These are phyloP conservation scores for Drosophila ironensis DNA, from an alignment of 1,140 invertebrate species.

Conservation along the genomic window DNA sequence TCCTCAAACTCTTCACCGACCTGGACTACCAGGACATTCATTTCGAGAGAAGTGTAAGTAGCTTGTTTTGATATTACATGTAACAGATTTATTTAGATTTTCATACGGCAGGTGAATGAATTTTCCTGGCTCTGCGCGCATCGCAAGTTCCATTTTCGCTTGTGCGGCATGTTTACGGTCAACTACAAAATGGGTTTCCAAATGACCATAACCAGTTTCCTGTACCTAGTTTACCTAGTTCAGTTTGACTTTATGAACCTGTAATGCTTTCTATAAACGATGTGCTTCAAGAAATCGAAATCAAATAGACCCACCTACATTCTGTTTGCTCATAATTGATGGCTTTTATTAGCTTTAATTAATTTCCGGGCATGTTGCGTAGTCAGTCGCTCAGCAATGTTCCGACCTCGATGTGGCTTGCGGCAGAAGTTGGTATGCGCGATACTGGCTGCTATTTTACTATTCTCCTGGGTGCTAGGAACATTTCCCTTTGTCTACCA, in stretches of 20 bases:
- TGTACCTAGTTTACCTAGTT: conserved; percentile 31
- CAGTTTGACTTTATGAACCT: conserved; percentile 35
- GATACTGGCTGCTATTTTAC: conserved; percentile 18
- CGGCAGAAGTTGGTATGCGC: conserved; percentile 22
- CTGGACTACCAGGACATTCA: not conserved
- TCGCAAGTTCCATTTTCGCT: conserved; percentile 15
- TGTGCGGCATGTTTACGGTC: conserved; percentile 42
- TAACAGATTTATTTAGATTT: not conserved
- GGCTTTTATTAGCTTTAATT: too few species aligned
- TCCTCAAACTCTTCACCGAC: conserved; percentile 28
- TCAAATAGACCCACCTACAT: too few species aligned
- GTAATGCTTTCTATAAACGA: not conserved
- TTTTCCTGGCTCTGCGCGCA: conserved; percentile 38
- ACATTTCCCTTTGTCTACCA: conserved; percentile 47
- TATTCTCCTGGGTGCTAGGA: conserved; percentile 37
- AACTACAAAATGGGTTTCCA: conserved; percentile 26
- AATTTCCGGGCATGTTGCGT: not conserved
- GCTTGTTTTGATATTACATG: not conserved
- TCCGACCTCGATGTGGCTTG: conserved; percentile 19
- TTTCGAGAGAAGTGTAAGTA: conserved; percentile 37
- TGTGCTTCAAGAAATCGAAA: too few species aligned
- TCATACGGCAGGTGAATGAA: conserved; percentile 24
- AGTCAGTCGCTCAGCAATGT: conserved; percentile 20
- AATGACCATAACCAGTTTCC: not conserved
- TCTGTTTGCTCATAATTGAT: too few species aligned